Percentiles rank a stretch among this genome's conserved stretches.
Evolutionary conservation across 2,888 invertebrate genomes (phyloP).

Genomic region (Sinotaia quadrata): DNA sequence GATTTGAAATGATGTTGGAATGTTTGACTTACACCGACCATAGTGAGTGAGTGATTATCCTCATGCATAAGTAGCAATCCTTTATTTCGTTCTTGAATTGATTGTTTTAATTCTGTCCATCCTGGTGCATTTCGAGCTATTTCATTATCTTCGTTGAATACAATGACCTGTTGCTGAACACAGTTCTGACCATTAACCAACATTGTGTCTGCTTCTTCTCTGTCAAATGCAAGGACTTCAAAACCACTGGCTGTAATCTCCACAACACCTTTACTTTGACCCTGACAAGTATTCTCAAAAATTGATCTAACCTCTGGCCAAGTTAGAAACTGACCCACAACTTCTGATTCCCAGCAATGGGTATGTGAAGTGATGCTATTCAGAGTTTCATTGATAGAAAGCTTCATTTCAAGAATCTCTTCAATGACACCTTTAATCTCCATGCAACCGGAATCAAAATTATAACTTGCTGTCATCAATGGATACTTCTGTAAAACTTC

Average conservation of each 20-base stretch:
- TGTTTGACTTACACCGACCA: no score
- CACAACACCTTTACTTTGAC: not conserved
- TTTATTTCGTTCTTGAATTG: no score
- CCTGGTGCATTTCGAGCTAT: no score
- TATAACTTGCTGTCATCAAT: not conserved
- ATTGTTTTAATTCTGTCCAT: no score
- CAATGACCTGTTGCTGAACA: no score
- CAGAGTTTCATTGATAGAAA: not conserved
- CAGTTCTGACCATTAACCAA: no score
- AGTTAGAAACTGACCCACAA: not conserved
- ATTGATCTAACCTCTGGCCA: not conserved
- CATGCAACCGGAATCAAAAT: not conserved
- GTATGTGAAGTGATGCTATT: not conserved
- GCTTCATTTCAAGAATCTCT: not conserved
- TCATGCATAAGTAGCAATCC: no score
- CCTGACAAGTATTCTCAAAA: not conserved
- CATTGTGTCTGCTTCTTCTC: no score
- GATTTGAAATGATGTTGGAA: no score
- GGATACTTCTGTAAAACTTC: not conserved
- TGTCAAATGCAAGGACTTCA: no score
- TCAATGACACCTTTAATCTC: constrained; percentile 7
- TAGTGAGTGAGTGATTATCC: no score
- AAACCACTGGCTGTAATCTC: not conserved
- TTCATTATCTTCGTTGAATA: no score
- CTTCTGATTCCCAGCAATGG: not conserved